These are phyloP conservation scores for Cistogaster globosa DNA, from an alignment of 2,888 invertebrate species.

Conservation along the genomic window DNA sequence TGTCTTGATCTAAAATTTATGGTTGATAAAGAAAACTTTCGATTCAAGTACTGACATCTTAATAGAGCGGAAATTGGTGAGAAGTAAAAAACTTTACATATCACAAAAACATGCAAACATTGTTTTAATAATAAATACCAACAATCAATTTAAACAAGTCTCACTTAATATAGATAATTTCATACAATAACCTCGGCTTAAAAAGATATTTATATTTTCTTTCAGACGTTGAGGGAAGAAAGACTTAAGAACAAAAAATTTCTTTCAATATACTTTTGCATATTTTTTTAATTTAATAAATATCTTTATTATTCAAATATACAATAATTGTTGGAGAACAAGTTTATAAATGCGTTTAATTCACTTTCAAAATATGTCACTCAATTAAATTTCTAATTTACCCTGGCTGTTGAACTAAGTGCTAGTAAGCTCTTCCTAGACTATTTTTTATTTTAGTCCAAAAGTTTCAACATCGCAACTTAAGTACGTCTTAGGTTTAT, in stretches of 20 bases:
- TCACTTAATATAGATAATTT: slow-evolving; percentile 41
- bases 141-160: slow-evolving; percentile 44
- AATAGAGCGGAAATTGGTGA: slow-evolving; percentile 74
- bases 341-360: no score
- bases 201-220: not conserved
- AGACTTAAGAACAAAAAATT: slow-evolving; percentile 4
- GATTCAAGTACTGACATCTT: slow-evolving; percentile 72
- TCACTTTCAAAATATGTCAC: no score
- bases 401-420: no score
- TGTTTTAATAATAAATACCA: slow-evolving; percentile 44
- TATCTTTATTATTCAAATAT: no score
- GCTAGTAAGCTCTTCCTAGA: no score
- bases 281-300: no score
- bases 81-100: slow-evolving; percentile 25
- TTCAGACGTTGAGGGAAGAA: not conserved
- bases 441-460: no score
- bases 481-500: no score
- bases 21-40: not conserved
- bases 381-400: no score
- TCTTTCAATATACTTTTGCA: not conserved
- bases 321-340: no score
- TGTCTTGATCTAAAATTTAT: no score
- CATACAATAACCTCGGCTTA: not conserved
- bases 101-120: slow-evolving; percentile 26
- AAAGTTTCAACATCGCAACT: no score